Percentiles rank a stretch among this genome's conserved stretches.
These are phyloP conservation scores for Euproctis similis DNA, from an alignment of 2,888 invertebrate species.

Conservation along the genomic window DNA sequence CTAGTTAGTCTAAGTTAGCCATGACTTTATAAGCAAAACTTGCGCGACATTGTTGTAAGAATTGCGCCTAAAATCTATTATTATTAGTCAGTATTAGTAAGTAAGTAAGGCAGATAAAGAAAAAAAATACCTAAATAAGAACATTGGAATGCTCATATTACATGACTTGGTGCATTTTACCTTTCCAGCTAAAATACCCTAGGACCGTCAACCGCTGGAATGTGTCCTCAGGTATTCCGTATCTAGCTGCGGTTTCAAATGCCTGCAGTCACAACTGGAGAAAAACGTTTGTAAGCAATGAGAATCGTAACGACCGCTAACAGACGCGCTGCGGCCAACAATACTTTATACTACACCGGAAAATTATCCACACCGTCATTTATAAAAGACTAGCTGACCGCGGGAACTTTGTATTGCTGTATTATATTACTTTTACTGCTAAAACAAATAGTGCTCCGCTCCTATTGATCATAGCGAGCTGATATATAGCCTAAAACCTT, in stretches of 20 bases:
- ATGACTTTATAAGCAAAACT: no score
- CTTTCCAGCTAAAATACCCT: conserved; percentile 10
- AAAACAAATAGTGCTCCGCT: conserved; percentile 3
- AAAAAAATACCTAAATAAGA: no score
- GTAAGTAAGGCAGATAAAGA: no score
- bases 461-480: no score
- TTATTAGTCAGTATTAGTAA: no score
- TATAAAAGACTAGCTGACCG: no score
- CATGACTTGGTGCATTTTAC: conserved; percentile 9
- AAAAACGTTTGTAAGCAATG: conserved; percentile 18
- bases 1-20: no score
- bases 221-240: conserved; percentile 11
- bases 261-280: conserved; percentile 9
- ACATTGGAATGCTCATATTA: no score
- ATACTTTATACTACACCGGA: conserved; percentile 19
- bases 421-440: conserved; percentile 8
- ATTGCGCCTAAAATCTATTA: no score
- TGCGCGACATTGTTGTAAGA: no score
- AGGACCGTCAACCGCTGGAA: conserved; percentile 14
- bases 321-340: conserved; percentile 6
- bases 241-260: conserved; percentile 18
- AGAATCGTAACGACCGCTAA: conserved; percentile 12
- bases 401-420: no score
- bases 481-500: no score
- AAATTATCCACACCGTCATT: conserved; percentile 6